Base-by-base conservation (phyloP, 2,113 vertebrate species). In the Nothobranchius furzeri region DNA sequence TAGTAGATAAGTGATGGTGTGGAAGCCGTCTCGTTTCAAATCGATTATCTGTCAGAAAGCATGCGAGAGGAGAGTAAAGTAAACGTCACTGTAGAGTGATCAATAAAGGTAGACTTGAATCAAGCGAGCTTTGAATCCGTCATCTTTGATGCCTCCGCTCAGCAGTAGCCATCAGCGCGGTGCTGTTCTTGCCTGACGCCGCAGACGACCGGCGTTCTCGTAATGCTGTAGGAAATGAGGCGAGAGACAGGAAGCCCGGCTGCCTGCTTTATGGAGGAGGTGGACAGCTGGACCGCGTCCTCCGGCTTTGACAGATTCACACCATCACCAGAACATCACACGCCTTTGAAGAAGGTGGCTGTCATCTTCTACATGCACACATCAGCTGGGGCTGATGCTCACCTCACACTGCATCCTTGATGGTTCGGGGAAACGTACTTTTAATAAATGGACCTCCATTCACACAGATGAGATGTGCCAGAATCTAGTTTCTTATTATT, bases 71-170 rank as follows among this genome's bases (percentile, higher is more conserved):
- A 76, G 49, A 54, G 79, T 54, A 84, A 87, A 85, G 83, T 80
- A 78, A 87, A 85, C 82, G 84, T 81, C 85, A 51, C 78, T 60
- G 63, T 80, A 68, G 60, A 49, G 45, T 77, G 75, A 85, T 87
- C 88, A 84, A 91, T 89, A 87, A 89, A 90, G 67, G 66, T 9
- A 48, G 68, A 80, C 66, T 86, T 86, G 57, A 85, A 81, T 67
- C 54, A 59, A 77, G 63, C n/a, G 11, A 72, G 63, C 69, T 1
- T 17, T 20, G 60, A 36, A 72, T 87, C 82, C 13, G 67, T 88
- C 81, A 60, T 82, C 63, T 78, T 54, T 45, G 45, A 62, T 62
- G 25, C 15, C 37, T 59, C 17, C 57, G 43, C 17, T 58, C 35
- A 17, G 37, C 37, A 40, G 37, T 9, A 40, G 53, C 53, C 30